Evolutionary conservation across 1,140 invertebrate species (phyloP).

Genomic region (Meteorus sp.): DNA sequence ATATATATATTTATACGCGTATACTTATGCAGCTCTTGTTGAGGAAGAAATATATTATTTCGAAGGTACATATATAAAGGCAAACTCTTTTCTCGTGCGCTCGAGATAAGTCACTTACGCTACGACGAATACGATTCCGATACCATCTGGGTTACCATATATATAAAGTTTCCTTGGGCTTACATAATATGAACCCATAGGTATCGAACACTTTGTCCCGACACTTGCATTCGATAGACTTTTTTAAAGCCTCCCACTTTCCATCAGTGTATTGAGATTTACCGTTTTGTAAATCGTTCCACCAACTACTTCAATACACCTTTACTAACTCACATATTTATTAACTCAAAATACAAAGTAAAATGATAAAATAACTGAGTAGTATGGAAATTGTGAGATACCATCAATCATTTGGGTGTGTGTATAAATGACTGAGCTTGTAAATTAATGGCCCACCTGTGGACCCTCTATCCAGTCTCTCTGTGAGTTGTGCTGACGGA

Average conservation of each 20-base stretch:
- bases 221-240: no score
- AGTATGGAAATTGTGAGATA: no score
- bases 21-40: no score
- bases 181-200: slow-evolving; percentile 3
- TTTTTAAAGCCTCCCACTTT: neutral
- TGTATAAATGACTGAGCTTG: neutral
- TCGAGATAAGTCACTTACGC: slow-evolving; percentile 6
- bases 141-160: slow-evolving; percentile 4
- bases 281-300: neutral
- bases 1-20: no score
- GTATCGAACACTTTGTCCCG: neutral
- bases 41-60: slow-evolving; percentile 7
- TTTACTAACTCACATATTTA: no score
- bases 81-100: neutral
- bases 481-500: neutral
- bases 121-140: slow-evolving; percentile 2
- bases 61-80: neutral
- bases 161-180: slow-evolving; percentile 6
- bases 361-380: no score
- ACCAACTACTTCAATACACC: no score
- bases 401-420: neutral
- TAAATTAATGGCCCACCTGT: slow-evolving; percentile 5
- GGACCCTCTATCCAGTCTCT: no score
- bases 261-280: neutral
- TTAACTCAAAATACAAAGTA: no score